Evolutionary conservation across 92 coral and sea anemone genomes (phyloP).

Genomic region (Epizoanthus scotinus): DNA sequence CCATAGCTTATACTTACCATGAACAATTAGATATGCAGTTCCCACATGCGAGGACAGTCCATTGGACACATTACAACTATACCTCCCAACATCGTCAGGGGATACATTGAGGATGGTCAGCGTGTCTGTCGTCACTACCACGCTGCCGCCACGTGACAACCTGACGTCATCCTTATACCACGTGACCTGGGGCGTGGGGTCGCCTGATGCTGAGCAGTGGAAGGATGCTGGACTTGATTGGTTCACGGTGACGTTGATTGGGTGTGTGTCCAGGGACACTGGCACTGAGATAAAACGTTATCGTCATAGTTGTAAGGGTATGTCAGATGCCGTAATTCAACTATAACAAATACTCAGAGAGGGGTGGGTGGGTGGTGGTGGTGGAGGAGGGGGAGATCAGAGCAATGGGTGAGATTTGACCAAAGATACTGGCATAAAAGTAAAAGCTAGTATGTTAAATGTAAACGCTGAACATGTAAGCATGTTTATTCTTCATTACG

Average conservation of each 20-base stretch:
- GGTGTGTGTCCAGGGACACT: conserved; percentile 67
- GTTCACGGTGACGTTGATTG: conserved; percentile 88
- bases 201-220: conserved; percentile 85
- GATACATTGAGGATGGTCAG: conserved; percentile 56
- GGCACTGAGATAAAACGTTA: conserved; percentile 68
- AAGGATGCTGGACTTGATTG: conserved; percentile 84
- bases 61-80: conserved; percentile 85
- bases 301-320: background rate
- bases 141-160: conserved; percentile 66
- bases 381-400: no score
- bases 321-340: background rate
- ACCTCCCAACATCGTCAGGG: conserved; percentile 77
- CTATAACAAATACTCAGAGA: no score
- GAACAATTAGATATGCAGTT: conserved; percentile 79
- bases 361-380: no score
- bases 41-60: conserved; percentile 72
- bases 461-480: no score
- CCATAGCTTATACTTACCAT: conserved; percentile 53
- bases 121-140: conserved; percentile 61
- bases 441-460: no score
- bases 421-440: no score
- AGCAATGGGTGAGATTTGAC: no score
- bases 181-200: conserved; percentile 84
- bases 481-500: no score
- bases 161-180: conserved; percentile 73